Conservation (phyloP, 1,140 invertebrate genomes). For the Hypsibius dujardini region DNA sequence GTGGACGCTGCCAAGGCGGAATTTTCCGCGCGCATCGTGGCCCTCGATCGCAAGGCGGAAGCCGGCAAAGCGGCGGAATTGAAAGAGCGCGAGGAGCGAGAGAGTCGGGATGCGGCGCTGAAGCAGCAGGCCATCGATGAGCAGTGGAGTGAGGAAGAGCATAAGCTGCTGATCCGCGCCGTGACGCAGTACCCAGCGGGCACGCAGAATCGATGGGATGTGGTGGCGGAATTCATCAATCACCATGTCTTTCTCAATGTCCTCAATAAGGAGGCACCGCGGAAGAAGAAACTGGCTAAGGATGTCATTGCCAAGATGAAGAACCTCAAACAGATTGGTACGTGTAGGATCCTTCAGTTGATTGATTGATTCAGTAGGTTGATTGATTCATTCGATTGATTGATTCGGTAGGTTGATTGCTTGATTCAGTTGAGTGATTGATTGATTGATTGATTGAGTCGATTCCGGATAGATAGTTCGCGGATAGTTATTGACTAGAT, state of each 20-base stretch:
- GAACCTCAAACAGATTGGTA: slow-evolving; percentile 73
- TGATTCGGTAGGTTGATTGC: not conserved
- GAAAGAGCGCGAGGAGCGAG: slow-evolving; percentile 24
- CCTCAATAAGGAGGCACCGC: slow-evolving; percentile 68
- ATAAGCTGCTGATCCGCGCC: slow-evolving; percentile 77
- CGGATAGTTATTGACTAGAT: too few species aligned
- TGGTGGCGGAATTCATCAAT: not conserved
- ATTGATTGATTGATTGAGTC: too few species aligned
- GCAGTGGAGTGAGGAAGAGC: slow-evolving; percentile 59
- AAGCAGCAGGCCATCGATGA: slow-evolving; percentile 22
- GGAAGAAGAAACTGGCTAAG: slow-evolving; percentile 42
- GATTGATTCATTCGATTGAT: not conserved
- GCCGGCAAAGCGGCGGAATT: slow-evolving; percentile 27
- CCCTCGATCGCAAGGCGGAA: slow-evolving; percentile 20
- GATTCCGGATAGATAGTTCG: too few species aligned
- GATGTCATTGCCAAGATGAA: slow-evolving; percentile 40
- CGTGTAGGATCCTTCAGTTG: slow-evolving; percentile 29
- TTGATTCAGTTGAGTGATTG: not conserved
- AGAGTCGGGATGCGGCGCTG: slow-evolving; percentile 16
- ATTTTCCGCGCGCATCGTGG: slow-evolving; percentile 34
- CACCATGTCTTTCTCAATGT: slow-evolving; percentile 39
- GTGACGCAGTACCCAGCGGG: slow-evolving; percentile 91
- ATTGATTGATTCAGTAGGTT: not conserved
- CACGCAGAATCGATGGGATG: slow-evolving; percentile 72
- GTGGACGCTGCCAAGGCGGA: slow-evolving; percentile 31